phyloP scores from a whole-genome alignment of 1,140 invertebrate genomes.

The Pseudobourletiella spinata region DNA sequence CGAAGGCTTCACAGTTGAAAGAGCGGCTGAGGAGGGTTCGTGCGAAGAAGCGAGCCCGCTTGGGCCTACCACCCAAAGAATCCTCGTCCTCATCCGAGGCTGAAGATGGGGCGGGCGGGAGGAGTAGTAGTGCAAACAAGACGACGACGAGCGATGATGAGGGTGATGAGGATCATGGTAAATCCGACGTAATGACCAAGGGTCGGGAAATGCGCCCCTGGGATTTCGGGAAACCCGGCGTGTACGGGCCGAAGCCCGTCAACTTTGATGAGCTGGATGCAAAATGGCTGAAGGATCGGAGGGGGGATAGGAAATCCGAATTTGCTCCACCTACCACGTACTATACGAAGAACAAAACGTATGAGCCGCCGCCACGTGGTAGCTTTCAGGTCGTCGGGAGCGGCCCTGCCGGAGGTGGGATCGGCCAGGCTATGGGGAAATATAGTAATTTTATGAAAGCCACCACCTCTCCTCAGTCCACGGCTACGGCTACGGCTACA shows the following conservation, averaged over 20 bases:
- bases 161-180: slow-evolving; percentile 1
- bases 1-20: slow-evolving; percentile 59
- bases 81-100: neutral
- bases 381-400: too few species aligned
- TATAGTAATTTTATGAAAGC: neutral
- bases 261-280: slow-evolving; percentile 37
- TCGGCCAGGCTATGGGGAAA: too few species aligned
- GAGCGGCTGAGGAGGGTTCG: slow-evolving; percentile 66
- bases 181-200: slow-evolving; percentile 5
- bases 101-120: slow-evolving; percentile 15
- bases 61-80: slow-evolving; percentile 55
- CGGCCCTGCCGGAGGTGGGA: neutral
- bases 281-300: slow-evolving; percentile 38
- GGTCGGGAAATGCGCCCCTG: slow-evolving; percentile 36
- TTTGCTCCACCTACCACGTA: slow-evolving; percentile 40
- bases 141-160: neutral
- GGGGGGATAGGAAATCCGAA: slow-evolving; percentile 37
- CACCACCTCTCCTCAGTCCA: neutral
- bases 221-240: slow-evolving; percentile 40
- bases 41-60: slow-evolving; percentile 61
- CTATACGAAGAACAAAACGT: slow-evolving; percentile 2
- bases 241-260: slow-evolving; percentile 28
- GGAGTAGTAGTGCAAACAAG: neutral
- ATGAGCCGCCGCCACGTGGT: neutral
- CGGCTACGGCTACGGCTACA: neutral